These are phyloP conservation scores for Ascidia mentula DNA, from an alignment of 23 tunicate genomes.

Conservation along the genomic window DNA sequence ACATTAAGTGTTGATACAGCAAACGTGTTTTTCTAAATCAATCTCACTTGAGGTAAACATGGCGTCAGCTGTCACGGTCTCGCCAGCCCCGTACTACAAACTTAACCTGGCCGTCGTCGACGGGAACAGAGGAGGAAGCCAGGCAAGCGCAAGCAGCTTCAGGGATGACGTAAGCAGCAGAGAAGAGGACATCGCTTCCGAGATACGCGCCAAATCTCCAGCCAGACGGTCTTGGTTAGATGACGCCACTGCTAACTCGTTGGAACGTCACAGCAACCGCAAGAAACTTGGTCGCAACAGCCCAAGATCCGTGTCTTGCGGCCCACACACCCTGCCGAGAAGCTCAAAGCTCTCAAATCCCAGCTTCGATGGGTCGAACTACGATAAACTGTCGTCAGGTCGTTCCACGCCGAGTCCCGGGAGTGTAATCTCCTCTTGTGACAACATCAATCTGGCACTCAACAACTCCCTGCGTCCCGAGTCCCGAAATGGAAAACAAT, in stretches of 20 bases:
- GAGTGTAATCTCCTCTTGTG: not conserved
- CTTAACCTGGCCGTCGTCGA: not conserved
- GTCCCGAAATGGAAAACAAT: not conserved
- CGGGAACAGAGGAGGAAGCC: not conserved
- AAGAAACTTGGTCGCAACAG: not conserved
- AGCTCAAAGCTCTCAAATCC: not conserved
- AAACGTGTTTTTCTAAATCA: no score
- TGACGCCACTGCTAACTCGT: conserved; percentile 23
- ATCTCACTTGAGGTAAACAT: not conserved
- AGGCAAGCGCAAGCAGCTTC: not conserved
- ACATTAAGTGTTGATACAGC: no score
- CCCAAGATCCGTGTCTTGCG: not conserved
- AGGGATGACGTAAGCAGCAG: not conserved
- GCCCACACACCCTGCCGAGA: not conserved
- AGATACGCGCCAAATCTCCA: not conserved
- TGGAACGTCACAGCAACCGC: conserved; percentile 11
- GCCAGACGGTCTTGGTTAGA: conserved; percentile 6
- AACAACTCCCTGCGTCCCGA: conserved; percentile 15
- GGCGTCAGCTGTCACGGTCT: not conserved
- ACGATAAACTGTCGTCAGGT: not conserved
- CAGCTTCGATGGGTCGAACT: not conserved
- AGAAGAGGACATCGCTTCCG: not conserved
- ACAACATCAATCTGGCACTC: conserved; percentile 17
- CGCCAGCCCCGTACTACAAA: not conserved
- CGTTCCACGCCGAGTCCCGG: not conserved